Evolutionary conservation across 2,113 vertebrate species (phyloP).

Genomic region (Antechinus flavipes): DNA sequence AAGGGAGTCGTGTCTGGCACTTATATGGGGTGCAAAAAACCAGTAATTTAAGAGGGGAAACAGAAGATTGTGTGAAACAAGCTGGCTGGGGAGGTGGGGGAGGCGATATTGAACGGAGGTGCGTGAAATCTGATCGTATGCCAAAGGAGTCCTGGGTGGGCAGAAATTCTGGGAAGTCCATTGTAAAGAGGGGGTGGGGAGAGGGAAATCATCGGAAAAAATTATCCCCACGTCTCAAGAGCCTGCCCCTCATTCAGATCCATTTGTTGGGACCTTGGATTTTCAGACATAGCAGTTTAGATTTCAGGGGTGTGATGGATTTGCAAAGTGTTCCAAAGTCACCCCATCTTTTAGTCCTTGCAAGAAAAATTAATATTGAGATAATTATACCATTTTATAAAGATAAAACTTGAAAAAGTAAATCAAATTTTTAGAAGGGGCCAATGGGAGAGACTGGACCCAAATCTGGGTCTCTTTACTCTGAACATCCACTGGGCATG

Average conservation of each 20-base stretch:
- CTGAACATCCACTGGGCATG: not conserved
- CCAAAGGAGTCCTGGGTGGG: not conserved
- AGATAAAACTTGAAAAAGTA: not conserved
- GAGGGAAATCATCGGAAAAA: not conserved
- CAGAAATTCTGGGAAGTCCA: not conserved
- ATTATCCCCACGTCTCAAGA: not conserved
- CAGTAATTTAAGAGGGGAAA: not conserved
- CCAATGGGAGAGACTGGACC: not conserved
- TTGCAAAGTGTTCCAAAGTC: not conserved
- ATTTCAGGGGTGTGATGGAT: not conserved
- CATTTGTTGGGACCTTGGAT: not conserved
- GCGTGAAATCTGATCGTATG: slow-evolving; percentile 7
- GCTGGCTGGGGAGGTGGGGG: not conserved
- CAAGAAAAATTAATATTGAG: not conserved
- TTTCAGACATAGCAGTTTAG: not conserved
- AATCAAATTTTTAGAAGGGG: not conserved
- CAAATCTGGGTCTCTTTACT: not conserved
- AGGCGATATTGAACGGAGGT: not conserved
- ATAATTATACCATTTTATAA: not conserved
- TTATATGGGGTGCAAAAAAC: not conserved
- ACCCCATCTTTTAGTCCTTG: not conserved
- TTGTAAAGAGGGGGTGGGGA: not conserved
- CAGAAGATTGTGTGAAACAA: not conserved
- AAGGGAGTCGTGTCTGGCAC: not conserved
- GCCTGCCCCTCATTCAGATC: not conserved